phyloP scores from a whole-genome alignment of 35 echinoderm and acorn worm species.

The Apostichopus parvimensis region DNA sequence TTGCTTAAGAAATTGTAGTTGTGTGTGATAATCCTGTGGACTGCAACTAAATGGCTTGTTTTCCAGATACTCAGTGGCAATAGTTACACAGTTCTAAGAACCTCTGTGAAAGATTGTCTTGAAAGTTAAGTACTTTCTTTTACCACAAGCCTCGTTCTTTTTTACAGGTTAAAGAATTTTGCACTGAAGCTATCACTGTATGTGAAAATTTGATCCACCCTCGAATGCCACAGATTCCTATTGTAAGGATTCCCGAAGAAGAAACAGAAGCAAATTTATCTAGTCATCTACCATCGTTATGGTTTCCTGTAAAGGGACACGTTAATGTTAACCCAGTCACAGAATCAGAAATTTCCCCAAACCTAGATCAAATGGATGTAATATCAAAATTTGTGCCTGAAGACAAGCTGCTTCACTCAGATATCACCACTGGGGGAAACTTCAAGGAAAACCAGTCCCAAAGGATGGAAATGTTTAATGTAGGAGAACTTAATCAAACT shows the following conservation, averaged over 20 bases:
- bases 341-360: not conserved
- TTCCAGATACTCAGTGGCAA: too few relatives aligned
- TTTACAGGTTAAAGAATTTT: slow-evolving; percentile 39
- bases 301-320: not conserved
- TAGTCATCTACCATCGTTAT: not conserved
- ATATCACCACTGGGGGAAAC: not conserved
- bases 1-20: too few relatives aligned
- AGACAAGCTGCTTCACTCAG: not conserved
- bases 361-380: not conserved
- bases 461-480: not conserved
- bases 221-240: not conserved
- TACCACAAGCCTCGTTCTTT: not conserved
- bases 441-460: not conserved
- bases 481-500: too few relatives aligned
- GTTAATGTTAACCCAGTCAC: not conserved
- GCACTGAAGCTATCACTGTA: slow-evolving; percentile 11
- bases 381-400: not conserved
- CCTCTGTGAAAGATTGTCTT: too few relatives aligned
- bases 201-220: slow-evolving; percentile 39
- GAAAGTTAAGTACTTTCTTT: not conserved
- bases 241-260: not conserved
- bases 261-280: not conserved
- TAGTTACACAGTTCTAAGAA: too few relatives aligned
- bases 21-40: too few relatives aligned
- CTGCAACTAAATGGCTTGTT: too few relatives aligned